These are phyloP conservation scores for Hesperia comma DNA, from an alignment of 2,888 invertebrate genomes.

Conservation along the genomic window DNA sequence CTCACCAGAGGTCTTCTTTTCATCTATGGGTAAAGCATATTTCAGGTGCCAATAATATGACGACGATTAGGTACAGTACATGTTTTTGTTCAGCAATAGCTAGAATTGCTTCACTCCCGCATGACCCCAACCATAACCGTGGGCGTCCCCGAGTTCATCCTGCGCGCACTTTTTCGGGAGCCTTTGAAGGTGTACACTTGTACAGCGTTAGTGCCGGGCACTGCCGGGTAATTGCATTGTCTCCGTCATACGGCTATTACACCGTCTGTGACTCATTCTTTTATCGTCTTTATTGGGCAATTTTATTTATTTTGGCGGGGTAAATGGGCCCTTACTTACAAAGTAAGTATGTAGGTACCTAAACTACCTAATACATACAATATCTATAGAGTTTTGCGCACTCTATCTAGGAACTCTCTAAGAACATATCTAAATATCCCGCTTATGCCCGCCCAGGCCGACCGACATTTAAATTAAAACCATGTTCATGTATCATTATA, in stretches of 20 bases:
- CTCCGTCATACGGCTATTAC: slow-evolving; percentile 22
- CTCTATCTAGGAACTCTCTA: too few species aligned
- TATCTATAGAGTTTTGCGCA: too few species aligned
- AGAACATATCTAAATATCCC: too few species aligned
- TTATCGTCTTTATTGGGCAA: background rate
- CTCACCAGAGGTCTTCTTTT: too few species aligned
- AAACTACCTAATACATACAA: too few species aligned
- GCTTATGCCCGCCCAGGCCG: too few species aligned
- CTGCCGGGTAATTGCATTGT: slow-evolving; percentile 22
- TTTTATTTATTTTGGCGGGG: background rate
- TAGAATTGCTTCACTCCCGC: slow-evolving; percentile 7
- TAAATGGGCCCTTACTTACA: background rate
- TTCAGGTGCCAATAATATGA: too few species aligned
- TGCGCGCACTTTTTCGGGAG: slow-evolving; percentile 21
- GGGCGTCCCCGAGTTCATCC: background rate
- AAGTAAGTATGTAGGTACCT: too few species aligned
- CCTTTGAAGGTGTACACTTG: slow-evolving; percentile 20
- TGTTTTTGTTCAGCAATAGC: background rate
- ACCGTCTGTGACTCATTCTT: slow-evolving; percentile 21
- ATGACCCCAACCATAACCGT: background rate
- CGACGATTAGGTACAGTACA: too few species aligned
- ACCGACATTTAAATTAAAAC: too few species aligned
- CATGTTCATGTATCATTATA: too few species aligned
- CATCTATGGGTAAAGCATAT: too few species aligned
- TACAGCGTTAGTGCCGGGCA: slow-evolving; percentile 9